phyloP scores from a whole-genome alignment of 2,113 vertebrate genomes.

The Pristiophorus japonicus region DNA sequence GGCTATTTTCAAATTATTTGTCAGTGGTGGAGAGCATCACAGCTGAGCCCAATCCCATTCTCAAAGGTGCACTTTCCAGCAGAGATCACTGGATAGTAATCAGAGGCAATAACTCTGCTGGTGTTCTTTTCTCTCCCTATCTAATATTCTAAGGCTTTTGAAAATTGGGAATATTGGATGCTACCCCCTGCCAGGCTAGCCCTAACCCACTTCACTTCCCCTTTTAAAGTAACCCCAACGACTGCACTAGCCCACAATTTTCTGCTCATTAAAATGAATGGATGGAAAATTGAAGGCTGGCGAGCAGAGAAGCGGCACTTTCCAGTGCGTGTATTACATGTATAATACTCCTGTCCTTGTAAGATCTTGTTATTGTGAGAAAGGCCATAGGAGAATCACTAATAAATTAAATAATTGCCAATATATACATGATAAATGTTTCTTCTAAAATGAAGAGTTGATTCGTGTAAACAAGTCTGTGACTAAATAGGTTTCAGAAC shows the following conservation, averaged over 20 bases:
- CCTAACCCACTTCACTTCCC: background rate
- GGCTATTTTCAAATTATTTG: background rate
- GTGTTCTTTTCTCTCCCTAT: too few species aligned
- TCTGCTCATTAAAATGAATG: background rate
- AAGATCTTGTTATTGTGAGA: background rate
- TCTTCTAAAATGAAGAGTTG: background rate
- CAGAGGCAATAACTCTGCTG: too few species aligned
- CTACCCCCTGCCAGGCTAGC: background rate
- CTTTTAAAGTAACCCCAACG: background rate
- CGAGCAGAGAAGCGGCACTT: too few species aligned
- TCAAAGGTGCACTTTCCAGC: background rate
- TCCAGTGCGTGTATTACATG: too few species aligned
- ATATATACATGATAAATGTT: background rate
- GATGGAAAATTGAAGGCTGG: background rate
- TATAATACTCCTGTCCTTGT: background rate
- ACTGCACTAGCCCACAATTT: background rate
- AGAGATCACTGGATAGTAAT: background rate
- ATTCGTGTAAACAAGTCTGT: background rate
- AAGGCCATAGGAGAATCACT: background rate
- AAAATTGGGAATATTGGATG: background rate
- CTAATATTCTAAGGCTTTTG: background rate
- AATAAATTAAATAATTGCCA: background rate
- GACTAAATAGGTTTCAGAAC: background rate
- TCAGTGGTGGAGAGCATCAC: background rate
- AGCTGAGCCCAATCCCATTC: background rate